Percentiles rank a stretch among this genome's conserved stretches.
Conservation (phyloP, 2,888 invertebrate genomes). For the Dicroscelio sp. region DNA sequence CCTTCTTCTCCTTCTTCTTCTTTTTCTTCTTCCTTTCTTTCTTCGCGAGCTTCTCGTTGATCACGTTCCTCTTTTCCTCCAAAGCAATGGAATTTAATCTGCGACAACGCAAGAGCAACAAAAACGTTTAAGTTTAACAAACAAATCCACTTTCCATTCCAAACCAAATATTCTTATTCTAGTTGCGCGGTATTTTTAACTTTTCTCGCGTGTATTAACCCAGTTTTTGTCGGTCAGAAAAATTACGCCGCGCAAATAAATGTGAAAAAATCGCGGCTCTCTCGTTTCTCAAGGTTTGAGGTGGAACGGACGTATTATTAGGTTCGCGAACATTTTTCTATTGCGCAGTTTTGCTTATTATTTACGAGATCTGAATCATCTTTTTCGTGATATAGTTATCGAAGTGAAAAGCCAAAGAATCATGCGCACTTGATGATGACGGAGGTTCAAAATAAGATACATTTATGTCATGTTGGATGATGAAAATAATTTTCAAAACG, state of each 20-base stretch:
- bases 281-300: too few species aligned
- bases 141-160: background rate
- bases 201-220: background rate
- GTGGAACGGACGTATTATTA: conserved; percentile 23
- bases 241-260: conserved; percentile 11
- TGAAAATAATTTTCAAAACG: background rate
- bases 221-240: conserved; percentile 38
- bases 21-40: conserved; percentile 95
- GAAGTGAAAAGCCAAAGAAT: background rate
- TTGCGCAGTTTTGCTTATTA: conserved; percentile 36
- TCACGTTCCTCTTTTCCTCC: conserved; percentile 94
- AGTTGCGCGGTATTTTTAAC: conserved; percentile 32
- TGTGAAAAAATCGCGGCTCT: background rate
- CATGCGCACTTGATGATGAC: conserved; percentile 33
- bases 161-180: conserved; percentile 16
- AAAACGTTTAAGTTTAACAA: too few species aligned
- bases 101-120: too few species aligned
- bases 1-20: conserved; percentile 93
- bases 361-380: conserved; percentile 33
- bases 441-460: conserved; percentile 27
- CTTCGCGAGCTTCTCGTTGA: conserved; percentile 95
- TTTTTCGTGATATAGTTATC: conserved; percentile 20
- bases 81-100: conserved; percentile 93
- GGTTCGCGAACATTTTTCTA: background rate
- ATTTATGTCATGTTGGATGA: conserved; percentile 21